Conservation (phyloP, 2,888 invertebrate species). For the Sympetrum striolatum region DNA sequence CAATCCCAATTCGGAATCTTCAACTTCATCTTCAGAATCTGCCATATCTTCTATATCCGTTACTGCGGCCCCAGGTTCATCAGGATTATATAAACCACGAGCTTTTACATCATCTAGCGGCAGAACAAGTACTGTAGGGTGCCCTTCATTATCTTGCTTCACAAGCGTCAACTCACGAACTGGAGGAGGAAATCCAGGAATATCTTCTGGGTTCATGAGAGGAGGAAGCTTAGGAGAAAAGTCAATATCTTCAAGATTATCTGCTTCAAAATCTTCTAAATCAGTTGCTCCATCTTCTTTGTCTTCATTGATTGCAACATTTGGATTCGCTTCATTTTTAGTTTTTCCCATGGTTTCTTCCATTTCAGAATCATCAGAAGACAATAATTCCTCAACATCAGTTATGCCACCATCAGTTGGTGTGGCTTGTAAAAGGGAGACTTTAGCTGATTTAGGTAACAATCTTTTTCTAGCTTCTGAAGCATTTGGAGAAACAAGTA, state of each 20-base stretch:
- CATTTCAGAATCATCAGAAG: slow-evolving; percentile 49
- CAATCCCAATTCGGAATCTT: slow-evolving; percentile 46
- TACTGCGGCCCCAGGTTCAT: slow-evolving; percentile 49
- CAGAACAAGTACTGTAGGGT: slow-evolving; percentile 60
- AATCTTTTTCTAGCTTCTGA: background rate
- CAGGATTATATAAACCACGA: slow-evolving; percentile 47
- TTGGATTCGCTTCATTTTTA: background rate
- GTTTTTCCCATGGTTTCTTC: background rate
- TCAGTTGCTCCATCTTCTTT: slow-evolving; percentile 56
- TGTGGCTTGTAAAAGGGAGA: background rate
- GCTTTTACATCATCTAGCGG: slow-evolving; percentile 57
- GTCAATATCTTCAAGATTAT: slow-evolving; percentile 45
- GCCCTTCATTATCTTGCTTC: slow-evolving; percentile 58
- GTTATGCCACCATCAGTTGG: slow-evolving; percentile 57
- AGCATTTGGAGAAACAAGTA: background rate
- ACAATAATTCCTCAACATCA: slow-evolving; percentile 62
- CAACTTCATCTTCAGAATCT: slow-evolving; percentile 56
- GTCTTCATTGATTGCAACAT: slow-evolving; percentile 45
- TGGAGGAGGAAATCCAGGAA: slow-evolving; percentile 57
- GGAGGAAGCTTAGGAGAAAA: slow-evolving; percentile 50
- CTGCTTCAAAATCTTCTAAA: slow-evolving; percentile 55
- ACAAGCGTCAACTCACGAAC: slow-evolving; percentile 61
- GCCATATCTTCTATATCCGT: slow-evolving; percentile 59
- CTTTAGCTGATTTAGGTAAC: background rate
- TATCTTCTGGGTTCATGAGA: slow-evolving; percentile 49